Percentiles rank a stretch among this genome's conserved stretches.
Conservation (phyloP, 2,113 vertebrate species). For the Daphoenositta chrysoptera region DNA sequence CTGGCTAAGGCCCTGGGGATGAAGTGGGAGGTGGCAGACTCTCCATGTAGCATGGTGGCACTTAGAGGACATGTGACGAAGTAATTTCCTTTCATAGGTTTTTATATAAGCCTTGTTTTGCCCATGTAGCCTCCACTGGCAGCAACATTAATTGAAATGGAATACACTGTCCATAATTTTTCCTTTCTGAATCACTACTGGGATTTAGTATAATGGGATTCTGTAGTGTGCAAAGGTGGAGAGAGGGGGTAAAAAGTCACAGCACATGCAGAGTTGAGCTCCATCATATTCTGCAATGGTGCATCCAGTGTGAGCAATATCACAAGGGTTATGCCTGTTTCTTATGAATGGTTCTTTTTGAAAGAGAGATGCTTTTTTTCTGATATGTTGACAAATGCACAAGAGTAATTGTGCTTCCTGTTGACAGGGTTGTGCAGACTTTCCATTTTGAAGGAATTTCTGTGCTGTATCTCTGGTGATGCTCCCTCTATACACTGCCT, state of each 20-base stretch:
- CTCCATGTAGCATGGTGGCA: neutral
- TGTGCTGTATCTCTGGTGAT: neutral
- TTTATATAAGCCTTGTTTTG: neutral
- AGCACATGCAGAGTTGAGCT: neutral
- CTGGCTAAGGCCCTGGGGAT: neutral
- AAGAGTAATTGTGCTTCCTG: neutral
- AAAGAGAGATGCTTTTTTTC: neutral
- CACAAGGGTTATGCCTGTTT: neutral
- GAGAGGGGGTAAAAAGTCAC: neutral
- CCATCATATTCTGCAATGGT: neutral
- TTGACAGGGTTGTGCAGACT: neutral
- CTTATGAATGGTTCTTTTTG: neutral
- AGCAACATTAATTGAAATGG: neutral
- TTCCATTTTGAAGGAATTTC: neutral
- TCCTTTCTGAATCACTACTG: neutral
- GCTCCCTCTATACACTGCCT: neutral
- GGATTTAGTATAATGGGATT: neutral
- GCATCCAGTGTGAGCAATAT: neutral
- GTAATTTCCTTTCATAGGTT: neutral
- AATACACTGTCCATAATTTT: neutral
- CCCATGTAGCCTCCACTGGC: neutral
- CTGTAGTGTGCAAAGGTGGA: neutral
- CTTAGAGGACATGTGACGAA: neutral
- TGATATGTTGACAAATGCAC: neutral
- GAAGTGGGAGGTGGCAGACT: neutral